Conservation (phyloP, 2,888 invertebrate genomes). For the Micropterix aruncella region DNA sequence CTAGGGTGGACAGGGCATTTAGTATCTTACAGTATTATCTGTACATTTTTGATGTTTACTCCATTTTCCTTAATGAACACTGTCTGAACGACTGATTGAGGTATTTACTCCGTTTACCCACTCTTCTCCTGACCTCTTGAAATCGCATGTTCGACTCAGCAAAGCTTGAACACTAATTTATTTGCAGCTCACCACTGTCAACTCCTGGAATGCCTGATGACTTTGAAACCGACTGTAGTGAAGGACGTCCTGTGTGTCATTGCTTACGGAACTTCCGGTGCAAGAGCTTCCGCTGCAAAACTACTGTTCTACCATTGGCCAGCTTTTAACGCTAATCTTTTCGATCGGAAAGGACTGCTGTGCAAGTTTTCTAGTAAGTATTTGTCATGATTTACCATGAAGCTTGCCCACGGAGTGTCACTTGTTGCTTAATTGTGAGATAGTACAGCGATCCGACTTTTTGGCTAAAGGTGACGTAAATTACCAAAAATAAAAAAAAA, state of each 20-base stretch:
- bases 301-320: constrained; percentile 99
- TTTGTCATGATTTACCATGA: too few species aligned
- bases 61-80: background rate
- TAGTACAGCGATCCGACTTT: too few species aligned
- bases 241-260: constrained; percentile 91
- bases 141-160: too few species aligned
- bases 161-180: too few species aligned
- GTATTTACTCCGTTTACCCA: too few species aligned
- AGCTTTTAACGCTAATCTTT: constrained; percentile 85
- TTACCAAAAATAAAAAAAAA: too few species aligned
- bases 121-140: too few species aligned
- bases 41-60: background rate
- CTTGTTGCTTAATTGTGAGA: too few species aligned
- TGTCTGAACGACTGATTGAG: too few species aligned
- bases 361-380: constrained; percentile 73
- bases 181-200: constrained; percentile 85
- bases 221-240: constrained; percentile 77
- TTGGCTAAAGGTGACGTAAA: too few species aligned
- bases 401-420: too few species aligned
- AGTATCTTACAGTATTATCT: background rate
- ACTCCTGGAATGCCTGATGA: constrained; percentile 91
- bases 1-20: too few species aligned
- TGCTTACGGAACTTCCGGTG: constrained; percentile 90
- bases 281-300: constrained; percentile 91
- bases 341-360: constrained; percentile 77